Evolutionary conservation across 1,140 invertebrate genomes (phyloP).

Genomic region (Gonioctena quinquepunctata): DNA sequence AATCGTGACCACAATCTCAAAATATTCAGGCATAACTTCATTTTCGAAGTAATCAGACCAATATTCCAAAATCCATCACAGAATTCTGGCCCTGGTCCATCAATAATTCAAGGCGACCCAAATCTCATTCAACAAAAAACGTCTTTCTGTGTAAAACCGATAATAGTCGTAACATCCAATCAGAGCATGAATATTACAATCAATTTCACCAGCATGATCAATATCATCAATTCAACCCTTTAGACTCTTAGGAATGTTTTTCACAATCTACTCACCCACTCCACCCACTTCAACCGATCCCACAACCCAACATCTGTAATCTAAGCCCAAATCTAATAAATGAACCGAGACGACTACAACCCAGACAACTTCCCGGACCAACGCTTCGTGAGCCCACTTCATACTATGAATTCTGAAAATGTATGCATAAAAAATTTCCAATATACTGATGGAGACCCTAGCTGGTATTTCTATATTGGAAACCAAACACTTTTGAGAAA

Average conservation of each 20-base stretch:
- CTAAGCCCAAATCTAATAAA: neutral
- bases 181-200: no score
- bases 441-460: conserved; percentile 23
- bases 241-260: neutral
- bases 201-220: no score
- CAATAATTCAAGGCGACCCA: neutral
- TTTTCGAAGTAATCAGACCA: neutral
- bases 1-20: neutral
- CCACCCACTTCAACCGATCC: neutral
- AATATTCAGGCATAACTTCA: neutral
- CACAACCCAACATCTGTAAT: neutral
- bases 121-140: conserved; percentile 6
- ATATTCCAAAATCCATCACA: neutral
- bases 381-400: neutral
- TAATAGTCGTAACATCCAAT: neutral
- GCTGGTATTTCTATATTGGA: conserved; percentile 23
- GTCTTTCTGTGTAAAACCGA: neutral
- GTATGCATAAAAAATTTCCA: conserved; percentile 22
- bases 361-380: neutral
- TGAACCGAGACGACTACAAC: neutral
- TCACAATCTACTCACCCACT: neutral
- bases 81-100: no score
- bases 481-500: conserved; percentile 12
- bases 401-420: conserved; percentile 14
- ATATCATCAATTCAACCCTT: neutral